A percentile compares a stretch with the other conserved stretches of the same genome.
Conservation (phyloP, 2,113 vertebrate genomes). For the Lutjanus erythropterus region DNA sequence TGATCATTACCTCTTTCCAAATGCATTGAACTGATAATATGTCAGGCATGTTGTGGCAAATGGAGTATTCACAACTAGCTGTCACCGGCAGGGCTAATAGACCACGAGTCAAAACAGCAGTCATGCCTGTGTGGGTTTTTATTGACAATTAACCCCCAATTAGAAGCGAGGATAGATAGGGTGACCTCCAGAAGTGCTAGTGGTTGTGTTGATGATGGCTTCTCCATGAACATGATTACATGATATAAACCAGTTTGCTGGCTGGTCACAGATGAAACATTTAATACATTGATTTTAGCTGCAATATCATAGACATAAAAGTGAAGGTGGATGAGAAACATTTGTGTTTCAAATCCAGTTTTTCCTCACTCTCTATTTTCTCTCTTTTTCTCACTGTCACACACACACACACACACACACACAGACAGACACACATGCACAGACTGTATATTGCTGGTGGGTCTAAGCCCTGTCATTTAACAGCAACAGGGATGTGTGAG, state of each 20-base stretch:
- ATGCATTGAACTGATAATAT: conserved; percentile 42
- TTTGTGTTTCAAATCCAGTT: not conserved
- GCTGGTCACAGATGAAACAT: conserved; percentile 10
- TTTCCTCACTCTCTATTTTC: not conserved
- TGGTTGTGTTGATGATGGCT: conserved; percentile 40
- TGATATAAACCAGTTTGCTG: conserved; percentile 37
- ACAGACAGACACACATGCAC: not conserved
- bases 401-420: conserved; percentile 8
- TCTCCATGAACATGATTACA: conserved; percentile 39
- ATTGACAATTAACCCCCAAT: conserved; percentile 72
- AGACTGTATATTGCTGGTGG: conserved; percentile 29
- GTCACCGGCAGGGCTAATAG: conserved; percentile 40
- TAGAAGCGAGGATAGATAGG: conserved; percentile 43
- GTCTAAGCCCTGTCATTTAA: conserved; percentile 67
- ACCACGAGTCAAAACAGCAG: conserved; percentile 49
- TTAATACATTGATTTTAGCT: conserved; percentile 16
- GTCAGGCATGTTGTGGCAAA: conserved; percentile 46
- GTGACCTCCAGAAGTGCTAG: conserved; percentile 50
- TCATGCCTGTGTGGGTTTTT: conserved; percentile 51
- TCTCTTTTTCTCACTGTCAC: conserved; percentile 9
- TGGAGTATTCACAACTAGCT: conserved; percentile 43
- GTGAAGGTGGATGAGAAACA: conserved; percentile 27
- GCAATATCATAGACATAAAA: conserved; percentile 8
- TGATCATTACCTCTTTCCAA: conserved; percentile 54
- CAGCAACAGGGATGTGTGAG: conserved; percentile 55